Percentiles rank a stretch among this genome's conserved stretches.
These are phyloP conservation scores for Chloropsis hardwickii DNA, from an alignment of 2,113 vertebrate genomes.

Conservation along the genomic window DNA sequence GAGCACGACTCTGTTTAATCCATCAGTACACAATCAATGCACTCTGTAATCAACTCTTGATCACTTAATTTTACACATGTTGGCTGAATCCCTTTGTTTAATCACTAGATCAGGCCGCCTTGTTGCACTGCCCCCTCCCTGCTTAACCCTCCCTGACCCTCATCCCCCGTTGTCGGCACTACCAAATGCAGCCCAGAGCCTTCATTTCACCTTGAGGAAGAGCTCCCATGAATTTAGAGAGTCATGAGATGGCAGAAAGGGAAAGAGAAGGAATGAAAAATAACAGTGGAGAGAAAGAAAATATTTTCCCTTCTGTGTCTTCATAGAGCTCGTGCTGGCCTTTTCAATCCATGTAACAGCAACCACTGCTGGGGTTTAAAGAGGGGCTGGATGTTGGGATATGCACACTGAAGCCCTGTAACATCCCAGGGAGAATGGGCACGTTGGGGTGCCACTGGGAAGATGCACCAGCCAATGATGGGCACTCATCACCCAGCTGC, in stretches of 20 bases:
- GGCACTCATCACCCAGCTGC: background rate
- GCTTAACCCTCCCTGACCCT: constrained; percentile 53
- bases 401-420: fast-evolving
- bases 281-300: background rate
- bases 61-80: constrained; percentile 80
- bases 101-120: constrained; percentile 68
- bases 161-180: background rate
- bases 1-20: constrained; percentile 78
- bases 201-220: constrained; percentile 71
- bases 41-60: constrained; percentile 83
- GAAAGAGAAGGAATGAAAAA: background rate
- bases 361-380: background rate
- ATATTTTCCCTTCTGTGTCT: background rate
- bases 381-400: background rate
- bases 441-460: background rate
- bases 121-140: constrained; percentile 51
- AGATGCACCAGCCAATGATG: fast-evolving
- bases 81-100: constrained; percentile 79
- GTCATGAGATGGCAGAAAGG: background rate
- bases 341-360: background rate
- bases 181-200: constrained; percentile 29
- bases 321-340: background rate
- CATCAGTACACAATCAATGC: constrained; percentile 79
- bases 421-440: background rate
- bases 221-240: constrained; percentile 42